Evolutionary conservation across 2,888 invertebrate species (phyloP), one percentile per base, ranked within the genome.

Genomic region (Sussaba pulchella): DNA sequence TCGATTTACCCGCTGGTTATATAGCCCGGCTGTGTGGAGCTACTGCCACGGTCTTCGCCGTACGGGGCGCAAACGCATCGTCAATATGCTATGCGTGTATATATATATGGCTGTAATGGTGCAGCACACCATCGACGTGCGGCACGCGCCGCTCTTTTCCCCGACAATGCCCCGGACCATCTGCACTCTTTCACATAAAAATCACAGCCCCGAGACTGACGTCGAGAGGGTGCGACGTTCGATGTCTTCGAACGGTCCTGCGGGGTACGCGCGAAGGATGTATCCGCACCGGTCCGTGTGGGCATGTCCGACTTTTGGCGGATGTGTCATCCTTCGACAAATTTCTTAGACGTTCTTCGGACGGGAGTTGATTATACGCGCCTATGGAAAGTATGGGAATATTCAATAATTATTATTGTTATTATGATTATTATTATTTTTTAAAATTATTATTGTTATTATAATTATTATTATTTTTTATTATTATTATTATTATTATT

Each of bases 161-260:
- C 85, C 83, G 78, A 89, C 86, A 89, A 88, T 89, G 79, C 80
- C 52, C 12, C 31, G 50, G 78, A 83, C 87, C 89, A 89, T 89
- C 89, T 89, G 89, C 88, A 88, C 88, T 88, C 87, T 84, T 88
- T 89, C 85, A 87, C 86, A 86, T 85, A 84, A 87, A 88, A 89
- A 89, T 88, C 88, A 87, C 87, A 87, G 86, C 84, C 84, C 84
- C 76, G 67, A 10, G 70, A 69, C 73, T 73, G 63, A 59, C 76
- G 52, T 78, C 78, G 81, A 81, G 81, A 81, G 77, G 77, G 81
- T 77, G 78, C 81, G 52, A 81, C 54, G 72, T 78, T 83, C 83
- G 78, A 81, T 84, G 79, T 77, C 74, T 82, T 75, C 78, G 26
- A 69, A 43, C 36, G 73, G 82, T 26, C 41, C 26, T 12, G 5